These are phyloP conservation scores for Drosophila hamatofila DNA, from an alignment of 2,888 invertebrate species.

Conservation along the genomic window DNA sequence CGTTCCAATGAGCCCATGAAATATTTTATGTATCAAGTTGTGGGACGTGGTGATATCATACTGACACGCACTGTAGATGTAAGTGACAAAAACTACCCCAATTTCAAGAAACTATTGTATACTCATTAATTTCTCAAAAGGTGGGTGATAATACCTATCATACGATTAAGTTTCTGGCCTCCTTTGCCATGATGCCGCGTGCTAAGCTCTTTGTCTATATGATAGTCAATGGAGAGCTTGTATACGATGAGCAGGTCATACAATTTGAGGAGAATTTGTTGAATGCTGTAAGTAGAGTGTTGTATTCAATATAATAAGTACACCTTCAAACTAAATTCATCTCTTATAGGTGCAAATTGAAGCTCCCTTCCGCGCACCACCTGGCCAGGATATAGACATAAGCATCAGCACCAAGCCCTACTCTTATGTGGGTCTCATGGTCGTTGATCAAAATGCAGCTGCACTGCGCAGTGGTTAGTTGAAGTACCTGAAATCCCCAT, in stretches of 20 bases:
- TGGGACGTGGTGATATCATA: conserved; percentile 95
- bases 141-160: conserved; percentile 81
- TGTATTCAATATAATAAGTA: not conserved
- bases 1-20: conserved; percentile 92
- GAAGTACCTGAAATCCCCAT: rapidly evolving
- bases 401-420: conserved; percentile 93
- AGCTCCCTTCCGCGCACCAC: conserved; percentile 89
- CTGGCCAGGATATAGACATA: conserved; percentile 92
- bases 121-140: conserved; percentile 42
- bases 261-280: conserved; percentile 92
- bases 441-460: conserved; percentile 93
- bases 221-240: conserved; percentile 91
- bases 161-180: conserved; percentile 88
- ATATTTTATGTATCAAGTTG: conserved; percentile 91
- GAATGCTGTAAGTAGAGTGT: conserved; percentile 89
- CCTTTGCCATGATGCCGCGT: conserved; percentile 93
- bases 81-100: conserved; percentile 26
- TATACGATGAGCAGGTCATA: conserved; percentile 95
- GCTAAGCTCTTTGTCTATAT: conserved; percentile 93
- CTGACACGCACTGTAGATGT: conserved; percentile 91
- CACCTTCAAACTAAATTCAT: not conserved
- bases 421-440: conserved; percentile 95
- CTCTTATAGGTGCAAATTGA: conserved; percentile 87
- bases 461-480: conserved; percentile 88
- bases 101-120: not conserved